Percentiles rank a stretch among this genome's conserved stretches.
Evolutionary conservation across 92 coral and sea anemone genomes (phyloP).

Genomic region (Actinostola sp.): DNA sequence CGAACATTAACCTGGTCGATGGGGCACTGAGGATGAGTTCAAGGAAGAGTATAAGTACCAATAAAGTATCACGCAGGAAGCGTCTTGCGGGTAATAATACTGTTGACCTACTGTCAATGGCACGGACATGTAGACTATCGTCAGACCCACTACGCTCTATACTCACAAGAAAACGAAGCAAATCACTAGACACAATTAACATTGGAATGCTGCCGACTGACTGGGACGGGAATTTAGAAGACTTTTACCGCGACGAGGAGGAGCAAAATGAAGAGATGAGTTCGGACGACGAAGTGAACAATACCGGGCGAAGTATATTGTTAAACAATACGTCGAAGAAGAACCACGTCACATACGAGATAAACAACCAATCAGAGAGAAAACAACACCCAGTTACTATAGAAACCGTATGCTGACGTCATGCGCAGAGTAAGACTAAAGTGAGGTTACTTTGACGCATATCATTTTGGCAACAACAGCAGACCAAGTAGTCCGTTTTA

Average conservation of each 20-base stretch:
- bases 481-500: too few relatives aligned
- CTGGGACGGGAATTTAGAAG: constrained; percentile 41
- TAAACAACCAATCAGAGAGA: neutral
- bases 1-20: constrained; percentile 39
- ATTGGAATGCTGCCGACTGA: constrained; percentile 39
- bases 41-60: constrained; percentile 32
- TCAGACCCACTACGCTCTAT: neutral
- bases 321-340: neutral
- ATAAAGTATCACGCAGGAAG: constrained; percentile 20
- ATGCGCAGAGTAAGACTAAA: neutral
- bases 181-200: constrained; percentile 49
- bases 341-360: constrained; percentile 1
- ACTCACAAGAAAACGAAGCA: constrained; percentile 1
- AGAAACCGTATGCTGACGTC: constrained; percentile 8
- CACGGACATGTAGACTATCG: neutral
- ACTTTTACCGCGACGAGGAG: constrained; percentile 11
- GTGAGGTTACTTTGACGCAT: too few relatives aligned
- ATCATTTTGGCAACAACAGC: too few relatives aligned
- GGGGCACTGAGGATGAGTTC: constrained; percentile 59
- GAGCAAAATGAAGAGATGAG: neutral
- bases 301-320: neutral
- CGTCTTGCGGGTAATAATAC: constrained; percentile 17
- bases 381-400: neutral
- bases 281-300: neutral
- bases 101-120: neutral